A percentile compares a stretch with the other conserved stretches of the same genome.
phyloP scores from a whole-genome alignment of 2,113 vertebrate species.

The Hippocampus guttulatus region DNA sequence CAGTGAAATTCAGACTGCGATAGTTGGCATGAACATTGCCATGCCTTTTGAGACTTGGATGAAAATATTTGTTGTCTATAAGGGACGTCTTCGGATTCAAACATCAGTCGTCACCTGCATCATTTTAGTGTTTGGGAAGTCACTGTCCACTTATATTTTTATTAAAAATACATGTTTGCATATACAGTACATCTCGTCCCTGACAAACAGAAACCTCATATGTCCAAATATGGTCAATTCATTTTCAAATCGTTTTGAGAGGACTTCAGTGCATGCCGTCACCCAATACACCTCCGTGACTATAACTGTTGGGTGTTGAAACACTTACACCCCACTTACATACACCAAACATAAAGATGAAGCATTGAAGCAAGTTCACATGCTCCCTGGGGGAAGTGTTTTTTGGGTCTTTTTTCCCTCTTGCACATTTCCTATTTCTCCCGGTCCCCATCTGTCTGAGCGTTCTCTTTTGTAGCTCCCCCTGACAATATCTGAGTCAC shows the following conservation, averaged over 20 bases:
- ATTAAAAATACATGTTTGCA: too few relatives aligned
- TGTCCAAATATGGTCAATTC: too few relatives aligned
- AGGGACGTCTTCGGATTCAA: too few relatives aligned
- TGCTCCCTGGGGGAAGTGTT: background rate
- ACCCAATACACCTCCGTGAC: background rate
- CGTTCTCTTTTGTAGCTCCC: conserved; percentile 44
- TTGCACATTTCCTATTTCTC: conserved; percentile 33
- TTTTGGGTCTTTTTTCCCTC: background rate
- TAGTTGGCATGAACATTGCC: background rate
- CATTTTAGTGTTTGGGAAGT: too few relatives aligned
- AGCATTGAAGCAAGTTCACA: background rate
- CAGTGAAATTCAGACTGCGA: background rate
- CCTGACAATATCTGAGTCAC: conserved; percentile 45
- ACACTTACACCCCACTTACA: background rate
- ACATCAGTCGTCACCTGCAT: too few relatives aligned
- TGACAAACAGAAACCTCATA: too few relatives aligned
- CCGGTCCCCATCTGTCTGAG: conserved; percentile 45
- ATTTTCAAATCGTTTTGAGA: background rate
- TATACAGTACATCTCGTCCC: too few relatives aligned
- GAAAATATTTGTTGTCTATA: background rate
- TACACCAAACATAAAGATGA: conserved; percentile 21
- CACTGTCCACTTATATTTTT: too few relatives aligned
- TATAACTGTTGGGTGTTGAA: background rate
- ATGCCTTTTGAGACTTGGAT: background rate
- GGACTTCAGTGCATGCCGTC: background rate